Evolutionary conservation across 2,797 vertebrate species (phyloP).

Genomic region (Helicolenus hilgendorfi): DNA sequence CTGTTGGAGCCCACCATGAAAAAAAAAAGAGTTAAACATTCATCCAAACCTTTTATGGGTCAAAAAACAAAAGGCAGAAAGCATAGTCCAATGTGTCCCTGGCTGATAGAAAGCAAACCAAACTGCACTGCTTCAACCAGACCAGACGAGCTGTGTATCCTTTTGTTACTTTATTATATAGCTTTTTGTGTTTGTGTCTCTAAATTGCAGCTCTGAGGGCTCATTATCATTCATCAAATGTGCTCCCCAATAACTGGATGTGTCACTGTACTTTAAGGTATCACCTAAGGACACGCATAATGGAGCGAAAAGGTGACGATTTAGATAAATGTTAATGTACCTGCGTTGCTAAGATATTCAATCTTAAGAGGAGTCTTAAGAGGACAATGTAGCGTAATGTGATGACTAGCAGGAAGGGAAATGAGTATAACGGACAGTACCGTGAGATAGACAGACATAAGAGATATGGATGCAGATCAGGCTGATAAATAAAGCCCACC

Average conservation of each 20-base stretch:
- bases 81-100: conserved; percentile 31
- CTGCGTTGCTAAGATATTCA: background rate
- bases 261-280: background rate
- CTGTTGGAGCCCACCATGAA: background rate
- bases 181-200: background rate
- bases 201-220: background rate
- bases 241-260: background rate
- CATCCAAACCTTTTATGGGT: conserved; percentile 47
- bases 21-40: conserved; percentile 45
- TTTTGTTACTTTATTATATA: background rate
- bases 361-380: background rate
- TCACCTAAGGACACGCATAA: background rate
- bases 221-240: conserved; percentile 15
- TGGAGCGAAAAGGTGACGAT: background rate
- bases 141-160: background rate
- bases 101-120: conserved; percentile 30
- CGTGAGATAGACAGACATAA: conserved; percentile 6
- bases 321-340: background rate
- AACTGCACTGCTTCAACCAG: conserved; percentile 25
- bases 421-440: background rate
- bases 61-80: conserved; percentile 45
- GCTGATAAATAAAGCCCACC: conserved; percentile 52
- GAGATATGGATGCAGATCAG: conserved; percentile 42
- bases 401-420: background rate
- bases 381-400: background rate